phyloP scores from a whole-genome alignment of 2,113 vertebrate species.

The Mustela nigripes region DNA sequence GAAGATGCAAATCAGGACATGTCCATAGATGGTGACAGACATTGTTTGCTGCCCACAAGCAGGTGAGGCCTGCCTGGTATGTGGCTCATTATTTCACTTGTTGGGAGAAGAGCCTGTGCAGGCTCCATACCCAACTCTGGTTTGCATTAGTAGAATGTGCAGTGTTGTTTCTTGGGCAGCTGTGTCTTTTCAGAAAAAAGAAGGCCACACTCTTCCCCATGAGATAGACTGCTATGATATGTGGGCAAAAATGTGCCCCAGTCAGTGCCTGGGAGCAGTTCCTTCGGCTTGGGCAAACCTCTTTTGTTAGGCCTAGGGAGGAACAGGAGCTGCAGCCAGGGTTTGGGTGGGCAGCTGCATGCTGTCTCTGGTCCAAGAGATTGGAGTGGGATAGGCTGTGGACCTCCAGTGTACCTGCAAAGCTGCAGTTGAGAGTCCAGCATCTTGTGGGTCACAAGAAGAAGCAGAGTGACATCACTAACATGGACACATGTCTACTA shows the following conservation, averaged over 20 bases:
- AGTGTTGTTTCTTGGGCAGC: not conserved
- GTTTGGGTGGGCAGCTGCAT: not conserved
- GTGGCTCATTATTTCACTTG: not conserved
- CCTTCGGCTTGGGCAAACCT: not conserved
- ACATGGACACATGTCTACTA: too few species aligned
- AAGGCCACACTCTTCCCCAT: not conserved
- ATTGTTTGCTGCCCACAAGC: not conserved
- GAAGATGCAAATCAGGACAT: not conserved
- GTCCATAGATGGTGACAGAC: not conserved
- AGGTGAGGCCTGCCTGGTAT: not conserved
- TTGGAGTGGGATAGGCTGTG: not conserved
- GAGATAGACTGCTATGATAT: not conserved
- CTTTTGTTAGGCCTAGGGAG: not conserved
- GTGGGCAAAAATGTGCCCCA: too few species aligned
- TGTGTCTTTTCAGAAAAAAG: not conserved
- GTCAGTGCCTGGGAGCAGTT: too few species aligned
- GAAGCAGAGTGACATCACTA: not conserved
- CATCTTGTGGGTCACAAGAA: not conserved
- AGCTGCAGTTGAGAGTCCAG: not conserved
- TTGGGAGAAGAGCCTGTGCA: not conserved
- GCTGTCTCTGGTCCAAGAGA: not conserved
- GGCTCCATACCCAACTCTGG: not conserved
- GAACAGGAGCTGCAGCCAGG: too few species aligned
- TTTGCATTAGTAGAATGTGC: not conserved
- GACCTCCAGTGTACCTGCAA: not conserved